Percentiles rank a stretch among this genome's conserved stretches.
Evolutionary conservation across 2,113 vertebrate genomes (phyloP).

Genomic region (Heterochromis multidens): DNA sequence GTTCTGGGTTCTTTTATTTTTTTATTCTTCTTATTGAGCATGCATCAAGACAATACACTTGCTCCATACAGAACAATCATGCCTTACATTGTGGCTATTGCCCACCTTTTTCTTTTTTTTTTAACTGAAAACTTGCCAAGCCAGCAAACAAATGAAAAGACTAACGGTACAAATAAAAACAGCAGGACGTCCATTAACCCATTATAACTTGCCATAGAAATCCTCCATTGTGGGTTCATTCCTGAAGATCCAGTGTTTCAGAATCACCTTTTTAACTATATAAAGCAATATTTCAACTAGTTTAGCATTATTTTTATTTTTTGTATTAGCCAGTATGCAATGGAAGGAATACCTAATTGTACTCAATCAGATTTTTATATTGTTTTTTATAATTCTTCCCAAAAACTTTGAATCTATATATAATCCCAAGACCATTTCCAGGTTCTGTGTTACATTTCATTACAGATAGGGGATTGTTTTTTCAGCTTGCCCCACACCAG

Average conservation of each 20-base stretch:
- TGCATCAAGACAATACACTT: no score
- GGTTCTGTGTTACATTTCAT: not conserved
- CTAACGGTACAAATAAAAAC: no score
- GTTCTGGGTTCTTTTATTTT: not conserved
- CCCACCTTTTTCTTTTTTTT: not conserved
- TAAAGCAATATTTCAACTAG: no score
- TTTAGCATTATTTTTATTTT: no score
- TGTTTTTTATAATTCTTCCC: no score
- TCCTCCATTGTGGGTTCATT: not conserved
- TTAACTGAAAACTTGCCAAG: not conserved
- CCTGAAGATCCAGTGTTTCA: not conserved
- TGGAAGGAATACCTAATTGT: not conserved
- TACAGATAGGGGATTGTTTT: not conserved
- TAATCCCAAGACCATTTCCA: not conserved
- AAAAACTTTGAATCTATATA: not conserved
- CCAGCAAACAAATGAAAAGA: not conserved
- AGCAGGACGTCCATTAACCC: no score
- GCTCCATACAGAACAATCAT: not conserved
- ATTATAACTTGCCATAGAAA: no score
- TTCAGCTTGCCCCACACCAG: not conserved
- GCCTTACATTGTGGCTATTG: not conserved
- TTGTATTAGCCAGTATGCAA: not conserved
- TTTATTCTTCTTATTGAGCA: no score
- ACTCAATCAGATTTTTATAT: not conserved
- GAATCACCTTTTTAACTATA: no score